Conservation (phyloP, 2,888 invertebrate genomes). For the Mellilla xanthometata region DNA sequence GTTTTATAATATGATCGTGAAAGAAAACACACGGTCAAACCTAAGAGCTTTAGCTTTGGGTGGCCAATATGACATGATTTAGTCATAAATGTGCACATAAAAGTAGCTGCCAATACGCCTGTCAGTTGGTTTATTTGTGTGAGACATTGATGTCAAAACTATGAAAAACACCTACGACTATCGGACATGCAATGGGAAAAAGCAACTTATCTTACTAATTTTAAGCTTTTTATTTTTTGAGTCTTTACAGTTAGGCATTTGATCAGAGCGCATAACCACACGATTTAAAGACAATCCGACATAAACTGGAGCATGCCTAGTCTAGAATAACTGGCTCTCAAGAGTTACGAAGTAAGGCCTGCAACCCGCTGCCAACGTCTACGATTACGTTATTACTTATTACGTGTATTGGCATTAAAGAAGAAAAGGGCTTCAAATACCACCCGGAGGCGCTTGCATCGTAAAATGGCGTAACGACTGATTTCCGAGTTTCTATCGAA, state of each 20-base stretch:
- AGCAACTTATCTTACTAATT: too few species aligned
- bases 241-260: too few species aligned
- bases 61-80: constrained; percentile 13
- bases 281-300: too few species aligned
- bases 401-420: constrained; percentile 3
- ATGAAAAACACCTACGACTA: not conserved
- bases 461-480: constrained; percentile 14
- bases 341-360: too few species aligned
- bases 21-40: constrained; percentile 41
- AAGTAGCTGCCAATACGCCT: not conserved
- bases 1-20: constrained; percentile 22
- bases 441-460: constrained; percentile 18
- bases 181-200: too few species aligned
- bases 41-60: constrained; percentile 27
- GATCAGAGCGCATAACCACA: too few species aligned
- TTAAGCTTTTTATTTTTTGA: too few species aligned
- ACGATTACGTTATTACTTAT: constrained; percentile 11
- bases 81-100: constrained; percentile 7
- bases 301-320: too few species aligned
- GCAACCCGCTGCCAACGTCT: too few species aligned
- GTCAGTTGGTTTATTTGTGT: not conserved
- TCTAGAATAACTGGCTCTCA: too few species aligned
- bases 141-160: not conserved
- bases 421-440: constrained; percentile 20
- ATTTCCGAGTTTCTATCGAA: constrained; percentile 13